Conservation (phyloP, 2,888 invertebrate genomes). For the Pseudanteris insignis region DNA sequence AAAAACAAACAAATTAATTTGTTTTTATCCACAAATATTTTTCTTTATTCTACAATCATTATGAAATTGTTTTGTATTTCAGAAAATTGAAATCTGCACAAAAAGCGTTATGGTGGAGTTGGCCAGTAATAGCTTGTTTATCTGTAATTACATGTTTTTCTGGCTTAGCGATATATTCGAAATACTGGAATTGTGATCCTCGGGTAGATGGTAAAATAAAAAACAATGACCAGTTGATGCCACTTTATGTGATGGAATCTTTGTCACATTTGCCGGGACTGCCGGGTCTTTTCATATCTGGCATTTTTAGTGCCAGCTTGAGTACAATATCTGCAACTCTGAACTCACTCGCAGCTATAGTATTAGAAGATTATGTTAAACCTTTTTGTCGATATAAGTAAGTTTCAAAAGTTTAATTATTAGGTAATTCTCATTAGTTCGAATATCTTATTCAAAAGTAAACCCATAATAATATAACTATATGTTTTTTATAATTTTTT, state of each 20-base stretch:
- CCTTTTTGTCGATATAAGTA: constrained; percentile 45
- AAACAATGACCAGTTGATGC: constrained; percentile 82
- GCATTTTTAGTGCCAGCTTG: constrained; percentile 90
- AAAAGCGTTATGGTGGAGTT: constrained; percentile 79
- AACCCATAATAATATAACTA: too few species aligned
- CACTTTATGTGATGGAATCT: constrained; percentile 79
- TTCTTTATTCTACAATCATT: background rate
- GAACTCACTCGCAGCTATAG: constrained; percentile 89
- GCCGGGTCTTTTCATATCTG: constrained; percentile 87
- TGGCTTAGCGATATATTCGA: constrained; percentile 86
- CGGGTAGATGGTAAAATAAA: constrained; percentile 71
- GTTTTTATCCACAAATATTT: too few species aligned
- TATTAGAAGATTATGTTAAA: constrained; percentile 85
- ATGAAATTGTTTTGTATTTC: too few species aligned
- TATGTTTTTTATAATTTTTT: background rate
- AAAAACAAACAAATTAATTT: too few species aligned
- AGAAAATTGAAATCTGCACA: constrained; percentile 76
- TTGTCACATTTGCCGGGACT: constrained; percentile 80
- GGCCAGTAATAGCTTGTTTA: constrained; percentile 80
- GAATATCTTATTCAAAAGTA: too few species aligned
- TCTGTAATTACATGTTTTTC: constrained; percentile 74
- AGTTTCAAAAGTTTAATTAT: background rate
- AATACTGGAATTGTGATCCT: constrained; percentile 86
- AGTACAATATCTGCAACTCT: constrained; percentile 92
- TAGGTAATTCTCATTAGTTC: too few species aligned